Base-by-base conservation (phyloP, 2,797 vertebrate genomes). In the Lagorchestes hirsutus region DNA sequence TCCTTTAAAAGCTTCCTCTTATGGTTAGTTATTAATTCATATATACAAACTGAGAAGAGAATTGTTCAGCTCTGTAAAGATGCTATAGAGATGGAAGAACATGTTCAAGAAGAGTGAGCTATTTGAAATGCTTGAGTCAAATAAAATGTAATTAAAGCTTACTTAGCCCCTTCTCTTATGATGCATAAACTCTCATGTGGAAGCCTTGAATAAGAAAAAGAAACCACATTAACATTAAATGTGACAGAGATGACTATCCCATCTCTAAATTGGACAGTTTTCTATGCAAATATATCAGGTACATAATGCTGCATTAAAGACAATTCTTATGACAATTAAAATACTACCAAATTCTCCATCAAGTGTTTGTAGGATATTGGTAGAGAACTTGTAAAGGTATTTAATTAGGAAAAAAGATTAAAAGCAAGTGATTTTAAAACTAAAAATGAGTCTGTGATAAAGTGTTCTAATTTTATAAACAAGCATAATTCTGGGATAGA, bases 321-420 rank as follows among this genome's bases (percentile, higher is more conserved):
- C 8, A 95, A 56, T 55, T 92, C 90, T 96, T 95, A 95, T 91
- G 93, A 54, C 94, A 59, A 96, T 97, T 95, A 97, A 97, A 55
- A 90, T 40, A 54, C 91, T 90, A 94, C 93, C 90, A 74, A 67
- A 67, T n/a, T 67, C 31, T 67, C 31, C 4, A n/a, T 67, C 14
- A n/a, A 67, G 40, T 56, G 90, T 54, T 59, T 54, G 57, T 94
- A 34, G 67, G 13, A 0, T 55, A 12, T 27, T 92, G 91, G 50
- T 91, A 31, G 40, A 92, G 52, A 62, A 93, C 40, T 74, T 94
- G 12, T 50, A 34, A 90, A 92, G 40, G 16, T 90, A 55, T 91
- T 74, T 46, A 0, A 55, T 46, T 46, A 28, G 58, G 97, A 34
- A 62, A 58, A 58, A 67, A 90, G 34, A 54, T 93, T 52, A 34